These are phyloP conservation scores for Microplitis demolitor DNA, from an alignment of 1,140 invertebrate genomes.

Conservation along the genomic window DNA sequence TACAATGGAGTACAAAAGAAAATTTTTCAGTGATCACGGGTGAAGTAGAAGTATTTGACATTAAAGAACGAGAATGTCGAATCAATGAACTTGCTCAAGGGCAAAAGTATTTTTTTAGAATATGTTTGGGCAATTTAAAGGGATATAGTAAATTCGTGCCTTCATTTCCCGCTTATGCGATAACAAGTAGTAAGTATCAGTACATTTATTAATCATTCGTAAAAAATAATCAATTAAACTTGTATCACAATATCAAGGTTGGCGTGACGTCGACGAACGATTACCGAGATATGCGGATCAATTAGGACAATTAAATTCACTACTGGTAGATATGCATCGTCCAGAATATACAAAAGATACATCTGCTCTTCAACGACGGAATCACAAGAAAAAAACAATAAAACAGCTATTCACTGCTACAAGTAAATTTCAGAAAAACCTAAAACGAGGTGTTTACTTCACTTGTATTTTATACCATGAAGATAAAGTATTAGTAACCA, in stretches of 20 bases:
- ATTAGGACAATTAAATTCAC: constrained; percentile 72
- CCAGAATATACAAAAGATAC: constrained; percentile 67
- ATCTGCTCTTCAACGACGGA: constrained; percentile 65
- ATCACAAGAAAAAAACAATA: constrained; percentile 82
- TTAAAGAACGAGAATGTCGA: constrained; percentile 63
- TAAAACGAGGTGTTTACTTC: constrained; percentile 90
- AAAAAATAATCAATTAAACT: constrained; percentile 7
- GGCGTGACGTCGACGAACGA: constrained; percentile 78
- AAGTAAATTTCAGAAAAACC: constrained; percentile 92
- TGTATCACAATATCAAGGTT: constrained; percentile 62
- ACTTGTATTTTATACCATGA: constrained; percentile 92
- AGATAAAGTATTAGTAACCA: constrained; percentile 92
- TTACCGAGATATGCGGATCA: constrained; percentile 72
- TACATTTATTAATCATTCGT: background rate
- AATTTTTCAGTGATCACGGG: constrained; percentile 81
- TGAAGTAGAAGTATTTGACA: constrained; percentile 76
- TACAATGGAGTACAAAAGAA: constrained; percentile 85
- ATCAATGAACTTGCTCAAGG: constrained; percentile 75
- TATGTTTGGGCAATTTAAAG: constrained; percentile 86
- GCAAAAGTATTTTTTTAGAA: constrained; percentile 84
- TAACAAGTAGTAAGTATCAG: constrained; percentile 82
- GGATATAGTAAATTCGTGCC: constrained; percentile 81
- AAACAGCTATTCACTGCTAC: constrained; percentile 92
- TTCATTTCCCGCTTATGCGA: constrained; percentile 79
- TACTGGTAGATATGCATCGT: constrained; percentile 74